phyloP scores from a whole-genome alignment of 2,113 vertebrate species.

The Oncorhynchus mykiss region DNA sequence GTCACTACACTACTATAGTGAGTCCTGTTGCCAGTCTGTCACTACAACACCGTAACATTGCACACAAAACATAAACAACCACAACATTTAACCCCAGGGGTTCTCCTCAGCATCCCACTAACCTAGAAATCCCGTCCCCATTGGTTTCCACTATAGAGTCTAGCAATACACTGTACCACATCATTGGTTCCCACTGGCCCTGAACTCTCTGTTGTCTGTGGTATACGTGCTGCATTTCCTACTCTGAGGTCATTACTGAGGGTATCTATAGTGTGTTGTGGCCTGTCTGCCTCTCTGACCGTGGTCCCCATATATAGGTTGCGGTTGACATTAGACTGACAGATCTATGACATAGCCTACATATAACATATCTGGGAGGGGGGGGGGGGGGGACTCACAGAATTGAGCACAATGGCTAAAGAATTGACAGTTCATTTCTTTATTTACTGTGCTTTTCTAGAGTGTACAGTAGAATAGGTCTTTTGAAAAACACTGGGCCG shows the following conservation, averaged over 20 bases:
- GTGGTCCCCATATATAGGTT: constrained; percentile 60
- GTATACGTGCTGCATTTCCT: constrained; percentile 11
- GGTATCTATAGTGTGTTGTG: constrained; percentile 42
- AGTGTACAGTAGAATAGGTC: neutral
- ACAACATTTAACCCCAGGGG: too few species aligned
- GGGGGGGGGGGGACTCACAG: neutral
- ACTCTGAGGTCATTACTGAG: constrained; percentile 33
- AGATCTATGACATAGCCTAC: constrained; percentile 40
- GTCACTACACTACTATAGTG: too few species aligned
- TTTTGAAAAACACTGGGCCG: constrained; percentile 24
- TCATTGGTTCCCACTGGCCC: neutral
- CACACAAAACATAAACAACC: too few species aligned
- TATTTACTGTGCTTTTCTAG: constrained; percentile 17
- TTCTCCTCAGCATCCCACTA: too few species aligned
- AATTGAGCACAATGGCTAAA: neutral
- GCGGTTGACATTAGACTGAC: constrained; percentile 54
- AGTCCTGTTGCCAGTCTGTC: too few species aligned
- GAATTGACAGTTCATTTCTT: constrained; percentile 42
- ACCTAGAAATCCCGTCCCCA: neutral
- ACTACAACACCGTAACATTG: too few species aligned
- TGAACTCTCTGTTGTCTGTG: constrained; percentile 5
- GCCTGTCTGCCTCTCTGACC: constrained; percentile 45
- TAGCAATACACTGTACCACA: too few species aligned
- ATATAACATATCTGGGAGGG: constrained; percentile 38
- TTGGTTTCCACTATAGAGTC: too few species aligned